Percentiles rank a stretch among this genome's conserved stretches.
These are phyloP conservation scores for Ellobius talpinus DNA, from an alignment of 2,113 vertebrate species.

Conservation along the genomic window DNA sequence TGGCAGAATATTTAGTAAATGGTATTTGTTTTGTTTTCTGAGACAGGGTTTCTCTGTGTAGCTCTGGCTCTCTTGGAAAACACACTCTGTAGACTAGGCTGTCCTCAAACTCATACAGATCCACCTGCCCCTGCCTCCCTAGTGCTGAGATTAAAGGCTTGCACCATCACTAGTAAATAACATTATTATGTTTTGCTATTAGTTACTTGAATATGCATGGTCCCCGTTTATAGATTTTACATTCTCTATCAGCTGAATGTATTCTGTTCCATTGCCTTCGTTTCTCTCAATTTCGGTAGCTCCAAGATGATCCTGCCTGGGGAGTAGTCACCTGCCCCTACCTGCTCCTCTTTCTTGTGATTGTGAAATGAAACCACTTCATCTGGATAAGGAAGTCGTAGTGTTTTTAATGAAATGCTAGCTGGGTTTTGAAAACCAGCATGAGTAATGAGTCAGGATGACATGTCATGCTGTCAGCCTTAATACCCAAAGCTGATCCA, in stretches of 20 bases:
- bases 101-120: background rate
- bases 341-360: background rate
- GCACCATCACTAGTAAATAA: background rate
- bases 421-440: background rate
- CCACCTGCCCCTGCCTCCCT: background rate
- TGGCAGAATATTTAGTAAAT: background rate
- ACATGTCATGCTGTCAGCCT: background rate
- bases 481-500: background rate
- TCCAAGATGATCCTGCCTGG: background rate
- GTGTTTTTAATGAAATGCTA: background rate
- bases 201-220: background rate
- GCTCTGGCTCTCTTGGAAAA: background rate
- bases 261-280: background rate
- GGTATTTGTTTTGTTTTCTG: background rate
- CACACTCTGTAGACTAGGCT: background rate
- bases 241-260: background rate
- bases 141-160: background rate
- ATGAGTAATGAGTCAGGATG: background rate
- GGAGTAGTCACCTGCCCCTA: background rate
- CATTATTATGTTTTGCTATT: background rate
- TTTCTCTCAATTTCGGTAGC: background rate
- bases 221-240: background rate
- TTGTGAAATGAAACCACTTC: constrained; percentile 5
- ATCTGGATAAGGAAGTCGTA: background rate
- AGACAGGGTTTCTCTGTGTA: background rate